These are phyloP conservation scores for Megamerina dolium DNA, from an alignment of 2,888 invertebrate genomes.

Conservation along the genomic window DNA sequence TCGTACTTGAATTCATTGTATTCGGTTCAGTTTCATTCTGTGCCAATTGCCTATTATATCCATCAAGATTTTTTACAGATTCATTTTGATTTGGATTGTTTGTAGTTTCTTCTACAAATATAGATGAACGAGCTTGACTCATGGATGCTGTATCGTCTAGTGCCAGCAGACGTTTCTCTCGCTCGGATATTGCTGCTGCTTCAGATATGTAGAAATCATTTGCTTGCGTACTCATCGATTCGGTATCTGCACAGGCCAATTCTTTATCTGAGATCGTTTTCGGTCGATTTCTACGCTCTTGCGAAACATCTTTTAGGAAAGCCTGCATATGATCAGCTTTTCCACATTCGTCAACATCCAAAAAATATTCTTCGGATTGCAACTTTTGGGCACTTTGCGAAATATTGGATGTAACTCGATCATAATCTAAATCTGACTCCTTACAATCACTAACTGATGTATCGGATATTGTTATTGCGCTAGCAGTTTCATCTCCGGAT, in stretches of 20 bases:
- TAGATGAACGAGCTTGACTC: constrained; percentile 7
- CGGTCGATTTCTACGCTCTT: constrained; percentile 17
- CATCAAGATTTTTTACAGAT: neutral
- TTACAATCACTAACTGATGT: constrained; percentile 13
- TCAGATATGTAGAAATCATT: neutral
- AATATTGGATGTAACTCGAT: constrained; percentile 20
- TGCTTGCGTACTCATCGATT: constrained; percentile 29
- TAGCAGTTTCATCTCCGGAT: constrained; percentile 10
- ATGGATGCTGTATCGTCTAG: constrained; percentile 12
- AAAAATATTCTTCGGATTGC: constrained; percentile 9
- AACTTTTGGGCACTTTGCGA: constrained; percentile 13
- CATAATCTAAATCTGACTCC: constrained; percentile 11
- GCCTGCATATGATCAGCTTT: constrained; percentile 38
- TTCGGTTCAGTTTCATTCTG: constrained; percentile 26
- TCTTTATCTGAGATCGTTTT: constrained; percentile 6
- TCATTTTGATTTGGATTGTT: constrained; percentile 3
- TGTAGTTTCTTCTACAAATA: neutral
- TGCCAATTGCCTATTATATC: constrained; percentile 15
- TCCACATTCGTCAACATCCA: too few species aligned
- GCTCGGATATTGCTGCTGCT: neutral
- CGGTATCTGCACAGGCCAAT: constrained; percentile 32
- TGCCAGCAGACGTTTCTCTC: neutral
- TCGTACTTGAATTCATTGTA: constrained; percentile 7
- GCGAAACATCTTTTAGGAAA: constrained; percentile 41
- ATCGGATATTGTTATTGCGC: constrained; percentile 26